Evolutionary conservation across 2,797 vertebrate species (phyloP).

Genomic region (Gouania willdenowi): DNA sequence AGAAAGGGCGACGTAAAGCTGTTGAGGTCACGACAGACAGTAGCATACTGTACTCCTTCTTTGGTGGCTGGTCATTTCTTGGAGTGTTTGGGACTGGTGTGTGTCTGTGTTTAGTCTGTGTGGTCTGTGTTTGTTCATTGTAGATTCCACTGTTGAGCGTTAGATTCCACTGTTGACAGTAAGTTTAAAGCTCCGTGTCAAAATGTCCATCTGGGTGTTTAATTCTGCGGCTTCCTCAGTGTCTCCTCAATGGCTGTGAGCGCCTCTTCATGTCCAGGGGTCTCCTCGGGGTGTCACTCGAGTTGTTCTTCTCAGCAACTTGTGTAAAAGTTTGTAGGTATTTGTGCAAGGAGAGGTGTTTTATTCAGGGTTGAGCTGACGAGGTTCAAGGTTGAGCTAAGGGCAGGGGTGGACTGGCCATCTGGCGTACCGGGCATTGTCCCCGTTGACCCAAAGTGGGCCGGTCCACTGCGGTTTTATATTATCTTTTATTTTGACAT

Average conservation of each 20-base stretch:
- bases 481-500: too few relatives aligned
- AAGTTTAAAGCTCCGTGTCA: conserved; percentile 73
- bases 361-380: neutral
- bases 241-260: conserved; percentile 53
- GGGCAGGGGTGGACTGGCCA: too few relatives aligned
- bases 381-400: too few relatives aligned
- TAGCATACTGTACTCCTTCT: conserved; percentile 51
- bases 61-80: conserved; percentile 58
- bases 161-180: conserved; percentile 77
- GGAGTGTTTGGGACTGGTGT: conserved; percentile 60
- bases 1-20: conserved; percentile 31
- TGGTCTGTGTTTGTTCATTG: conserved; percentile 72
- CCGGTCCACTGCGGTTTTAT: too few relatives aligned
- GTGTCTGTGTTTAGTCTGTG: conserved; percentile 73
- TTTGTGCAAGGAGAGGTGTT: conserved; percentile 5
- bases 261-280: conserved; percentile 33
- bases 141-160: conserved; percentile 73
- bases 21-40: conserved; percentile 48
- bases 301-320: conserved; percentile 34
- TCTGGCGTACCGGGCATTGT: too few relatives aligned
- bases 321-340: conserved; percentile 18
- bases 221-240: conserved; percentile 56
- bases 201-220: conserved; percentile 75
- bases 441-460: too few relatives aligned
- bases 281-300: conserved; percentile 40